These are phyloP conservation scores for Xestia c-nigrum DNA, from an alignment of 2,888 invertebrate species.

Conservation along the genomic window DNA sequence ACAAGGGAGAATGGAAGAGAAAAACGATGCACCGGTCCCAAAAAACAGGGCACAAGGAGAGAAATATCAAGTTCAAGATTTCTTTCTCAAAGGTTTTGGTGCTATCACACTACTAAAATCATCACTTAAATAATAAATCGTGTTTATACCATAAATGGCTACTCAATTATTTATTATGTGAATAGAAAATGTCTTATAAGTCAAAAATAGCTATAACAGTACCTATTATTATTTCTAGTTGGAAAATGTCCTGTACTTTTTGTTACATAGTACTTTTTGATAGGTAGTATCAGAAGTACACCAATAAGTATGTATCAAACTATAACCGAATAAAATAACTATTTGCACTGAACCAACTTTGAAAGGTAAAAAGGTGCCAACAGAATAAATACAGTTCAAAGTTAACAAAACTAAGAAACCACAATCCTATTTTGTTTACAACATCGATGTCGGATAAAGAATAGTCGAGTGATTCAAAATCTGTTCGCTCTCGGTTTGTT, in stretches of 20 bases:
- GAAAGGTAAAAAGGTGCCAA: neutral
- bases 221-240: neutral
- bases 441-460: slow-evolving; percentile 36
- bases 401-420: slow-evolving; percentile 20
- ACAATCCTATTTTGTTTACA: slow-evolving; percentile 32
- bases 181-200: neutral
- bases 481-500: slow-evolving; percentile 36
- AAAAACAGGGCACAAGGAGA: too few species aligned
- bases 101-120: neutral
- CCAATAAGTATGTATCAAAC: neutral
- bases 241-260: neutral
- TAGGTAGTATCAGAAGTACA: neutral
- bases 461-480: slow-evolving; percentile 51
- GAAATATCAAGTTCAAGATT: too few species aligned
- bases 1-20: too few species aligned
- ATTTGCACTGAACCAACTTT: neutral
- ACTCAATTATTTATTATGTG: neutral
- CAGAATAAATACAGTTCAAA: neutral
- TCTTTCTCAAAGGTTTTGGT: neutral
- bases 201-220: neutral
- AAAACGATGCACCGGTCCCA: too few species aligned
- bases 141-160: neutral
- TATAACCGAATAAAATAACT: neutral
- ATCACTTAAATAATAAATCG: neutral
- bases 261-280: too few species aligned